A percentile compares a stretch with the other conserved stretches of the same genome.
phyloP scores from a whole-genome alignment of 2,113 vertebrate species.

The Coracopsis vasa region DNA sequence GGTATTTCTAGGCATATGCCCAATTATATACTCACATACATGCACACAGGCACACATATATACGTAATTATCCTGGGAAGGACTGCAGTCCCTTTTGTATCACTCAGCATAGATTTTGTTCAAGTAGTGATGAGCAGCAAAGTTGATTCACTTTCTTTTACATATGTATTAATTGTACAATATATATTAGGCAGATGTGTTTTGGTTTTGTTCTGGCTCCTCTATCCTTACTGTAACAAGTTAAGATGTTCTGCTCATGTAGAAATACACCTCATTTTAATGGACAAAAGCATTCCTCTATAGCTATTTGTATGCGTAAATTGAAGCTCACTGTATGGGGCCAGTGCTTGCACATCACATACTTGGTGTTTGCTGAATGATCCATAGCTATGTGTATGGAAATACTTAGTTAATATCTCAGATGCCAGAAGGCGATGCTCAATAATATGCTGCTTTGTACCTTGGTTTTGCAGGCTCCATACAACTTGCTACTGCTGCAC shows the following conservation, averaged over 20 bases:
- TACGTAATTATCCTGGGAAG: background rate
- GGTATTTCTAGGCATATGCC: accelerated
- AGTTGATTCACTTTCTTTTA: background rate
- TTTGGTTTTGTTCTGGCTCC: background rate
- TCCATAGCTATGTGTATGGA: accelerated
- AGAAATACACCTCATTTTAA: accelerated
- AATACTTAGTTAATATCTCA: accelerated
- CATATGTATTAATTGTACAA: too few species aligned
- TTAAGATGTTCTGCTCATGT: background rate
- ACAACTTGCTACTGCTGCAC: accelerated
- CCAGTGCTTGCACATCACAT: background rate
- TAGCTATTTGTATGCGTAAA: background rate
- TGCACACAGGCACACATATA: accelerated
- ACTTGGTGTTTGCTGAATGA: background rate
- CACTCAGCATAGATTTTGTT: background rate
- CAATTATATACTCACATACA: accelerated
- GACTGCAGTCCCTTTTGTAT: accelerated
- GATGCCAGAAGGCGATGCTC: background rate
- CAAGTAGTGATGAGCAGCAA: background rate
- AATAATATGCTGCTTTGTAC: accelerated
- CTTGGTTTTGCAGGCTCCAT: background rate
- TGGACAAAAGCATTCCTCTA: accelerated
- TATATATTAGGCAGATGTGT: background rate
- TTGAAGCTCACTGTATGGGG: background rate
- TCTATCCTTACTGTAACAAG: accelerated